Evolutionary conservation across 64 coral and sea anemone genomes (phyloP), one percentile per base, ranked within the genome.

Genomic region (Cladopsammia gracilis): DNA sequence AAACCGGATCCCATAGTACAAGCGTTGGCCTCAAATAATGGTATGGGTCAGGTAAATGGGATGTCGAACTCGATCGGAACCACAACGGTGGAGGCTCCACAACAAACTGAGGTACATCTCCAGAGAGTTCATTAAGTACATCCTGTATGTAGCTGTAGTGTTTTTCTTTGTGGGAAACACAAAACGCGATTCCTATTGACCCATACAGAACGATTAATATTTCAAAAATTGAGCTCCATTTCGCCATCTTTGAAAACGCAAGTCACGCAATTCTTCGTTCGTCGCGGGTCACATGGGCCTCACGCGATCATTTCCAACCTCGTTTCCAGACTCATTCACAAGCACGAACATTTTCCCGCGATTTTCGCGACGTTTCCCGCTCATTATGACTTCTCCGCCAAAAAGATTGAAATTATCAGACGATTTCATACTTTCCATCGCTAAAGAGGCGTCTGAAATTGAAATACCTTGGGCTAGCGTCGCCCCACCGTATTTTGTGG

Each of bases 111-210:
- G 25, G 62, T 68, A 48, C 8, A 83, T 45, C 79, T 64, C 15
- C 22, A 45, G 61, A 4, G 22, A 26, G 14, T 47, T 64, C 3
- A 64, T 50, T 44, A 85, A 85, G 25, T 68, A 67, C 61, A 9
- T 85, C 62, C n/a, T 85, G 22, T 47, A 85, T 85, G 49, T 85
- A 85, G 25, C 62, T 85, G 60, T 67, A 85, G 67, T 83, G 79
- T 44, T 83, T 83, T 10, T 83, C 79, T 83, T 83, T 83, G 58
- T 83, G 24, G 42, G 57, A 83, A 61, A 83, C 79, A 83, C n/a
- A 83, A 42, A 3, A 5, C 24, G 45, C 79, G 58, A 83, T 46
- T 25, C 26, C 14, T 5, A 83, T 26, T 19, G 50, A 23, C 34
- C 6, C 5, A 82, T 11, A 46, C 45, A 83, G 24, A 61, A 25